Evolutionary conservation across 1,140 invertebrate genomes (phyloP), one percentile per base, ranked within the genome.

Genomic region (Proales similis): DNA sequence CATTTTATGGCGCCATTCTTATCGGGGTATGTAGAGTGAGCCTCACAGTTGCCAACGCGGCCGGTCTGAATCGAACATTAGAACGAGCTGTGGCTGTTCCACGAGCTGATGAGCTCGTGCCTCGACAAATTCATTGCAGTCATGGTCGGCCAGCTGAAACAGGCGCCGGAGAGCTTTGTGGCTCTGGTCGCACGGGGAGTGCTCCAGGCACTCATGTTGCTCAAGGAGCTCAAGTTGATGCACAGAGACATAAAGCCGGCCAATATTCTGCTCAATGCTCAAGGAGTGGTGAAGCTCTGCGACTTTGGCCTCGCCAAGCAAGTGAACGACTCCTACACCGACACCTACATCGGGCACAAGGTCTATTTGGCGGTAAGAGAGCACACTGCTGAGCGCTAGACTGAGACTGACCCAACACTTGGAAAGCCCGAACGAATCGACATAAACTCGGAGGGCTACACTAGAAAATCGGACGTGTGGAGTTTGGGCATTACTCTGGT

Each of bases 361-460:
- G n/a, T n/a, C n/a, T n/a, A 98, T 74, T 80, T 99, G 11, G 98
- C 97, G 67, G 93, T 99, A 78, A 96, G 91, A 0, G 97, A 97
- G 91, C 94, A 94, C 11, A 97, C 98, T 79, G 96, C 92, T 0
- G 98, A 98, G 81, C 93, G 99, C 20, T 94, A 95, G 17, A 99
- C 94, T 3, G 81, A 94, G 70, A 96, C 91, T 71, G 99, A 99
- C 74, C 98, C 98, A 94, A 96, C 95, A 91, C 94, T 94, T 7
- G 94, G 98, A 79, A 81, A 94, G 72, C 77, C 98, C 19, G 90
- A 95, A 79, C 94, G 94, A 12, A 92, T n/a, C n/a, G n/a, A n/a
- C n/a, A n/a, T n/a, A n/a, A n/a, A n/a, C n/a, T n/a, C n/a, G n/a
- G n/a, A 87, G 0, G 88, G 94, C 72, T 98, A 98, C 74, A 92